Conservation (phyloP, 1,140 invertebrate genomes). For the Drosophila asahinai region DNA sequence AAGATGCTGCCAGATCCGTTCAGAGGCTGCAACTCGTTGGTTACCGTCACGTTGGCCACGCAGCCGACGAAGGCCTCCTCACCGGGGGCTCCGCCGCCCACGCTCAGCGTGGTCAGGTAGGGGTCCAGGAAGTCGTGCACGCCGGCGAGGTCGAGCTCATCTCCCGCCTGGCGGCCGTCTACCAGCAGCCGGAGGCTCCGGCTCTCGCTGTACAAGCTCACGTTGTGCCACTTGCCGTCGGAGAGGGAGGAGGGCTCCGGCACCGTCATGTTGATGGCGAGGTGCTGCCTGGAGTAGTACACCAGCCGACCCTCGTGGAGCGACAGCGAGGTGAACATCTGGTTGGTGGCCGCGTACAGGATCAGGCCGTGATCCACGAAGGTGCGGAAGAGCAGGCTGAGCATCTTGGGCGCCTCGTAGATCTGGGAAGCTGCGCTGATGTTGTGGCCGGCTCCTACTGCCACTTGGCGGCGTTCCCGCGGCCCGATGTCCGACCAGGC, state of each 20-base stretch:
- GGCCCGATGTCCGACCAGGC: slow-evolving; percentile 86
- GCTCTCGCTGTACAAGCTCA: slow-evolving; percentile 90
- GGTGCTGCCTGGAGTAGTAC: slow-evolving; percentile 91
- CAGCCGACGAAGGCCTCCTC: slow-evolving; percentile 92
- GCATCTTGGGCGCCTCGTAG: slow-evolving; percentile 88
- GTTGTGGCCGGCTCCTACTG: slow-evolving; percentile 40
- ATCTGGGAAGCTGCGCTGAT: slow-evolving; percentile 62
- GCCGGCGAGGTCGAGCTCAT: slow-evolving; percentile 92
- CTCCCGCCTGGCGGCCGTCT: slow-evolving; percentile 90
- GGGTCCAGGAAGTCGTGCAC: slow-evolving; percentile 97
- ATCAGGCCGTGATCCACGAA: slow-evolving; percentile 91
- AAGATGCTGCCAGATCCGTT: slow-evolving; percentile 94
- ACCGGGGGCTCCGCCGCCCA: slow-evolving; percentile 91
- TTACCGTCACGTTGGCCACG: slow-evolving; percentile 94
- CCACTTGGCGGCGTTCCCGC: slow-evolving; percentile 40
- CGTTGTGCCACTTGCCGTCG: slow-evolving; percentile 95
- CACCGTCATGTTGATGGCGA: slow-evolving; percentile 93
- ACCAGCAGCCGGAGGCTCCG: slow-evolving; percentile 90
- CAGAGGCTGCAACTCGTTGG: slow-evolving; percentile 95
- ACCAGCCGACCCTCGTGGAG: slow-evolving; percentile 89
- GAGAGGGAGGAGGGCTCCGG: slow-evolving; percentile 87
- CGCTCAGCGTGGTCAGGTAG: slow-evolving; percentile 91
- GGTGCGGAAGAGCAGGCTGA: slow-evolving; percentile 94
- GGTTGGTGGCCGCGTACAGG: slow-evolving; percentile 93
- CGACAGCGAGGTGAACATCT: slow-evolving; percentile 94